These are phyloP conservation scores for Prinia subflava DNA, from an alignment of 2,113 vertebrate species.

Conservation along the genomic window DNA sequence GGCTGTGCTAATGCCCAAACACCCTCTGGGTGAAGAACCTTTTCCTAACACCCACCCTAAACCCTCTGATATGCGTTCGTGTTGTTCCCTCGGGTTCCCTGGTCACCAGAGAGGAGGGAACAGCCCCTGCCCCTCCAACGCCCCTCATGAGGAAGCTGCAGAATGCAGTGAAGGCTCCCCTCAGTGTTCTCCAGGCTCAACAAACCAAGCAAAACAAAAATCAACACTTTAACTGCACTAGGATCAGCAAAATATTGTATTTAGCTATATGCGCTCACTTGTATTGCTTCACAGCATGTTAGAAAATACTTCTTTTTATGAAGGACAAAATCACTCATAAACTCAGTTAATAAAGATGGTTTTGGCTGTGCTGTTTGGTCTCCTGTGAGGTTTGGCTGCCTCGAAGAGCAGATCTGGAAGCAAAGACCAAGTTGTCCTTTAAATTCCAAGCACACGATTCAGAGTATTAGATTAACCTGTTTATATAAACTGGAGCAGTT, in stretches of 20 bases:
- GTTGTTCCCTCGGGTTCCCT: neutral
- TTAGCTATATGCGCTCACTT: accelerated
- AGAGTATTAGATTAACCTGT: neutral
- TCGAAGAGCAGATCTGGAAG: neutral
- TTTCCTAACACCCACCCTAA: neutral
- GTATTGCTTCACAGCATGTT: neutral
- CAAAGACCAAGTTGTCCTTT: neutral
- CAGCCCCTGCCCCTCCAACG: neutral
- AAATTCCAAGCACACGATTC: neutral
- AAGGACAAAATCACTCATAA: neutral
- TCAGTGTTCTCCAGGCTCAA: neutral
- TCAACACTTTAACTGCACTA: neutral
- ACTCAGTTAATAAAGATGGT: neutral
- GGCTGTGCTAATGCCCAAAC: neutral
- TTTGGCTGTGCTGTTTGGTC: neutral
- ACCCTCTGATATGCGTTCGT: neutral
- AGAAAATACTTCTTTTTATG: neutral
- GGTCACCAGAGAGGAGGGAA: neutral
- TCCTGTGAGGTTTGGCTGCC: neutral
- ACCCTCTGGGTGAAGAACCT: neutral
- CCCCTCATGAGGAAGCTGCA: neutral
- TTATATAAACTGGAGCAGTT: neutral
- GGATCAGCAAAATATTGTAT: neutral
- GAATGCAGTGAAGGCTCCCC: neutral
- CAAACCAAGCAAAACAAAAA: neutral